phyloP scores from a whole-genome alignment of 2,113 vertebrate species.

The Phylloscopus trochilus region DNA sequence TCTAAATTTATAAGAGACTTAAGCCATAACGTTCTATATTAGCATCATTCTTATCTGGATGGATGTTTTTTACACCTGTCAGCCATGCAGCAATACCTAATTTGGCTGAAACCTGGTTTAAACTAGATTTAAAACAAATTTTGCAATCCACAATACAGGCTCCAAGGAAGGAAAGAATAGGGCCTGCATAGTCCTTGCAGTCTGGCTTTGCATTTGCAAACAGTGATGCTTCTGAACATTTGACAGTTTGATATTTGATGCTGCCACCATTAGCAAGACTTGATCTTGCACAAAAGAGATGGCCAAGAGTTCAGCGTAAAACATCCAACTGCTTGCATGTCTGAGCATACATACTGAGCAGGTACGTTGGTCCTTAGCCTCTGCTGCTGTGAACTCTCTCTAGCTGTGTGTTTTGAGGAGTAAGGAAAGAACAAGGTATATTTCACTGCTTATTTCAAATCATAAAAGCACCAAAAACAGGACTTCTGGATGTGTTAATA shows the following conservation, averaged over 20 bases:
- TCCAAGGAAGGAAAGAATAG: not conserved
- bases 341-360: not conserved
- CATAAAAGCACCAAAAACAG: not conserved
- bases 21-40: not conserved
- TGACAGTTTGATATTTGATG: not conserved
- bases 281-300: not conserved
- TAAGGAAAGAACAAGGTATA: not conserved
- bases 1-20: too few species aligned
- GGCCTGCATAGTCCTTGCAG: not conserved
- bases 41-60: not conserved
- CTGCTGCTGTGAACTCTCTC: not conserved
- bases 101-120: not conserved
- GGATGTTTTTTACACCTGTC: not conserved
- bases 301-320: not conserved
- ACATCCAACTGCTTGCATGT: not conserved
- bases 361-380: not conserved
- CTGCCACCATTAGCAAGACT: conserved; percentile 9
- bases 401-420: not conserved
- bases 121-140: not conserved
- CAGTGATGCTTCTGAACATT: not conserved
- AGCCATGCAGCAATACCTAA: not conserved
- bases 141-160: not conserved
- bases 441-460: not conserved
- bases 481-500: not conserved
- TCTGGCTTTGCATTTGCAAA: not conserved